These are phyloP conservation scores for Oophaga sylvatica DNA, from an alignment of 2,797 vertebrate genomes.

Conservation along the genomic window DNA sequence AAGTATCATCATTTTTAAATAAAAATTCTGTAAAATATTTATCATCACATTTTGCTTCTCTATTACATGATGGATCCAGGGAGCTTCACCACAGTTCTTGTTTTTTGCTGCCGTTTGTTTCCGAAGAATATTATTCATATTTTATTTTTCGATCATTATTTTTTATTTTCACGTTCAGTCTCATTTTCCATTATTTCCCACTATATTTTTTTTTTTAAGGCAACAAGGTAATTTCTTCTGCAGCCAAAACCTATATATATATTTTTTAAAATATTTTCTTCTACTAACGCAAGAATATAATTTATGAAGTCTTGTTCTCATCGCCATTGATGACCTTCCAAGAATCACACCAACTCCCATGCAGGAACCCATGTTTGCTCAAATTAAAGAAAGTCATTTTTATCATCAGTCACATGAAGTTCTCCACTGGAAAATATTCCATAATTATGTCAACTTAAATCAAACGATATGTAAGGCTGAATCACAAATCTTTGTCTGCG, in stretches of 20 bases:
- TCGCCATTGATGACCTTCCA: conserved; percentile 52
- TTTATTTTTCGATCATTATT: conserved; percentile 24
- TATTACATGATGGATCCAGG: background rate
- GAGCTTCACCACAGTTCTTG: background rate
- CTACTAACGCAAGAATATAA: conserved; percentile 39
- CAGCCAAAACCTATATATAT: conserved; percentile 39
- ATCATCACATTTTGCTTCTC: background rate
- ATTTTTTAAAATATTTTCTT: conserved; percentile 17
- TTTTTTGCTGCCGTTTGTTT: background rate
- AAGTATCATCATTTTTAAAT: too few relatives aligned
- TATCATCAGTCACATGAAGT: conserved; percentile 48
- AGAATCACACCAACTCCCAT: conserved; percentile 59
- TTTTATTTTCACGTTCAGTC: conserved; percentile 20
- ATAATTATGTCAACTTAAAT: conserved; percentile 53
- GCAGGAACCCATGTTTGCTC: conserved; percentile 55
- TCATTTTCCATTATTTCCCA: conserved; percentile 46
- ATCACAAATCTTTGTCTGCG: conserved; percentile 56
- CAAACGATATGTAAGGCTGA: conserved; percentile 31
- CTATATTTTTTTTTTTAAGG: conserved; percentile 31
- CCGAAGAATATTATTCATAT: conserved; percentile 3
- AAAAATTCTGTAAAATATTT: background rate
- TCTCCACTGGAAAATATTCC: conserved; percentile 62
- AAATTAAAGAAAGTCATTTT: conserved; percentile 53
- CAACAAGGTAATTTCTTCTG: conserved; percentile 28
- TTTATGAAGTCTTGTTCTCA: conserved; percentile 46